Conservation (phyloP, 2,797 vertebrate genomes). For the Muscicapa striata region DNA sequence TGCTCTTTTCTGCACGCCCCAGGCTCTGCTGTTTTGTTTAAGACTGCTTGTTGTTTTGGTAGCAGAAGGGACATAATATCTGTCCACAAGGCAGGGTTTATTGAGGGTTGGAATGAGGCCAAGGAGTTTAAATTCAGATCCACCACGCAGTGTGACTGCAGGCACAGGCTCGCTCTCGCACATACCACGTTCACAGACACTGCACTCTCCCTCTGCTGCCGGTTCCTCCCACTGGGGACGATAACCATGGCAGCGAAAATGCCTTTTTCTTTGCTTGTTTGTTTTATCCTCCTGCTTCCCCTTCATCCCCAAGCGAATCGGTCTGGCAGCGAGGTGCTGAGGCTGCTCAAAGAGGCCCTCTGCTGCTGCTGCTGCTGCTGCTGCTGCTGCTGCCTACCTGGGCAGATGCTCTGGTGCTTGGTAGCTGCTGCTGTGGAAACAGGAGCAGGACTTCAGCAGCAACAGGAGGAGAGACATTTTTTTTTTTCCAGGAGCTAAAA, state of each 20-base stretch:
- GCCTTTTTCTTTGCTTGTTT: not conserved
- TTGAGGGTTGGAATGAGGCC: not conserved
- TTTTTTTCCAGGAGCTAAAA: slow-evolving; percentile 53
- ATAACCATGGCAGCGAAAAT: not conserved
- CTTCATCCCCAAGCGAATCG: not conserved
- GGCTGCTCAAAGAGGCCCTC: not conserved
- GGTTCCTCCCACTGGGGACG: not conserved
- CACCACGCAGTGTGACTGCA: not conserved
- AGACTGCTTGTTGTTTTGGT: not conserved
- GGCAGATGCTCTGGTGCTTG: not conserved
- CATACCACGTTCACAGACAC: not conserved
- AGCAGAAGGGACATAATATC: not conserved
- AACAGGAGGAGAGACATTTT: slow-evolving; percentile 1
- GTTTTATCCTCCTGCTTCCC: not conserved
- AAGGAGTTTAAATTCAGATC: slow-evolving; percentile 22
- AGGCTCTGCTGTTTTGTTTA: not conserved
- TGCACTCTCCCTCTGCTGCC: not conserved
- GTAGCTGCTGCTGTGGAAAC: slow-evolving; percentile 58
- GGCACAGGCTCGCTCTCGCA: not conserved
- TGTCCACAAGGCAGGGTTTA: not conserved
- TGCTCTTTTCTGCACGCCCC: not conserved
- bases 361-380: not conserved
- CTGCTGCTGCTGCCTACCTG: not conserved
- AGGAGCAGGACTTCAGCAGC: slow-evolving; percentile 26
- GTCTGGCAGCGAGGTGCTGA: accelerated